Conservation (phyloP, 1,140 invertebrate genomes). For the Bombyx mandarina region DNA sequence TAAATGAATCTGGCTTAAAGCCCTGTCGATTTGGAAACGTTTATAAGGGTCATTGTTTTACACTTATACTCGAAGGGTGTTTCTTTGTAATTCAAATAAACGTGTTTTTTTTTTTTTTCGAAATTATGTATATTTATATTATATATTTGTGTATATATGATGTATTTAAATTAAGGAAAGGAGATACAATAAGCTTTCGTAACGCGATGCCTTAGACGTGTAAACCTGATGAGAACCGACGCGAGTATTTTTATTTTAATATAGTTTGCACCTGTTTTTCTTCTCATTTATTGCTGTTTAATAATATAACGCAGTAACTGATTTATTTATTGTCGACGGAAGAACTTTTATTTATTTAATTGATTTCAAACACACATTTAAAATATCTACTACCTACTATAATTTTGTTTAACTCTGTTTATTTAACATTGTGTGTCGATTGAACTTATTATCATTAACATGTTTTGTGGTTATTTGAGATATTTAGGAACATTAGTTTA, state of each 20-base stretch:
- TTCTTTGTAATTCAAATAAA: slow-evolving; percentile 49
- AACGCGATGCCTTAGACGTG: slow-evolving; percentile 60
- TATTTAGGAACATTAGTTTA: slow-evolving; percentile 48
- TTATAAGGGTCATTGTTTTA: slow-evolving; percentile 18
- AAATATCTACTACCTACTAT: too few relatives aligned
- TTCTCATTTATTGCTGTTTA: background rate
- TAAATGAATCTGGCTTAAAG: slow-evolving; percentile 2
- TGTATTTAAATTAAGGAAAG: slow-evolving; percentile 65
- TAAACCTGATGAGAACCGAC: slow-evolving; percentile 43
- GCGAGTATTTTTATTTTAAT: slow-evolving; percentile 24
- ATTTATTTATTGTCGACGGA: too few relatives aligned
- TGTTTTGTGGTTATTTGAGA: slow-evolving; percentile 52
- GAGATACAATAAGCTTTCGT: slow-evolving; percentile 65
- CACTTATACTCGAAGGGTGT: slow-evolving; percentile 54
- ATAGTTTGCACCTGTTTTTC: slow-evolving; percentile 39
- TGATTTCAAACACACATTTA: too few relatives aligned
- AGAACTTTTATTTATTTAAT: too few relatives aligned
- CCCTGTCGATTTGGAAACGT: background rate
- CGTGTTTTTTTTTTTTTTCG: slow-evolving; percentile 27
- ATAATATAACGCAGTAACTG: too few relatives aligned
- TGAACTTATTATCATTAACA: slow-evolving; percentile 53
- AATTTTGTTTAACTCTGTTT: slow-evolving; percentile 10
- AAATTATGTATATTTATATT: slow-evolving; percentile 59
- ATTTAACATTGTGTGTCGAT: slow-evolving; percentile 38
- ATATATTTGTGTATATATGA: slow-evolving; percentile 27